Evolutionary conservation across 1,140 invertebrate species (phyloP), one percentile per base, ranked within the genome.

Genomic region (Elysia chlorotica): DNA sequence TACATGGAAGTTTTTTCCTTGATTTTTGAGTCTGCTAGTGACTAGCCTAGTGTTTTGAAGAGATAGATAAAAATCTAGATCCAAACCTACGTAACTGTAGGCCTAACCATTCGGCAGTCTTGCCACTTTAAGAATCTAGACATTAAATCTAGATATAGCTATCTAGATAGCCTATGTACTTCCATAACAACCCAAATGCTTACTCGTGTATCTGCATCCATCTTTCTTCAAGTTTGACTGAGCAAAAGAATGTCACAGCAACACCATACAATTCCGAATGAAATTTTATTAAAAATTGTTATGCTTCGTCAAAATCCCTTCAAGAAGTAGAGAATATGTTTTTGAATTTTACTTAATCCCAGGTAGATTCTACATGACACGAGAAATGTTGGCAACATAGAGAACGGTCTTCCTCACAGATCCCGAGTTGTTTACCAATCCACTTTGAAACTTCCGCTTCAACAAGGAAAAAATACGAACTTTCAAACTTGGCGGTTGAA

Each of bases 401-500:
- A 41, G 17, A n/a, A 23, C 56, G 14, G 35, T 5, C 54, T 53
- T 65, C 41, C 14, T n/a, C n/a, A n/a, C n/a, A n/a, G n/a, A n/a
- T n/a, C n/a, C n/a, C n/a, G n/a, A n/a, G n/a, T n/a, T n/a, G n/a
- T n/a, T n/a, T n/a, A n/a, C n/a, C n/a, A n/a, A n/a, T n/a, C n/a
- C n/a, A 0, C 36, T 63, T 73, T 56, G 21, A 1, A 17, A 31
- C 61, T 23, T 31, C 33, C 14, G n/a, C 63, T 19, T 21, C 2
- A 14, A 35, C n/a, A 25, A 17, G 3, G 4, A 4, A 2, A 48
- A 30, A 1, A 33, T 28, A 10, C 37, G n/a, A 61, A 62, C 36
- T 63, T 75, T 75, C 63, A 65, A 75, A 75, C 62, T 75, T 75
- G 74, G 74, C 74, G 74, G 74, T 75, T 70, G 72, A 66, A 67